Conservation (phyloP, 64 coral and sea anemone genomes). For the Dendrophyllia cribrosa region DNA sequence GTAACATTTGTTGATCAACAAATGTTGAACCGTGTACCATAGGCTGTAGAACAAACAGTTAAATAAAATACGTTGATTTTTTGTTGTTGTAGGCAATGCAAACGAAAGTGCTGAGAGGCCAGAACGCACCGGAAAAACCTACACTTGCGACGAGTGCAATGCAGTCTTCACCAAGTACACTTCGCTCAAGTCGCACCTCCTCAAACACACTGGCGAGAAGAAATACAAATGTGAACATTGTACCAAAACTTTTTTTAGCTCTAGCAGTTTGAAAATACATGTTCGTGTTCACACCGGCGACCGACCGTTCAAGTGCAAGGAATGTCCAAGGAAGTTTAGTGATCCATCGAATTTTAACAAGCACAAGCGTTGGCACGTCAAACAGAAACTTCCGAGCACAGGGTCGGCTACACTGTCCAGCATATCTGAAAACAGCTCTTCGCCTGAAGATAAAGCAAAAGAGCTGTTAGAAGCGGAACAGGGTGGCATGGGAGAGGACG, state of each 20-base stretch:
- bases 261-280: constrained; percentile 98
- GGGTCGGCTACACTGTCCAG: constrained; percentile 8
- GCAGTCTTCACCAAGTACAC: constrained; percentile 89
- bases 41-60: no score
- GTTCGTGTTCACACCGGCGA: constrained; percentile 95
- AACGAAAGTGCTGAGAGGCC: not conserved
- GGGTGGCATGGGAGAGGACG: not conserved
- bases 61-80: no score
- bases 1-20: no score
- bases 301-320: constrained; percentile 96
- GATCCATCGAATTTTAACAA: constrained; percentile 99
- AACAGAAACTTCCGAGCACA: constrained; percentile 71
- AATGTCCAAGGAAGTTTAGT: constrained; percentile 95
- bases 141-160: constrained; percentile 85
- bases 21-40: no score
- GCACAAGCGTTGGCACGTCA: constrained; percentile 95
- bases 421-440: constrained; percentile 44
- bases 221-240: constrained; percentile 97
- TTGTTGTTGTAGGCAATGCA: not conserved
- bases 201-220: constrained; percentile 96
- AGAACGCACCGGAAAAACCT: constrained; percentile 45
- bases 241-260: constrained; percentile 96
- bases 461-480: not conserved
- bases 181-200: constrained; percentile 91
- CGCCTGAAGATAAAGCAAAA: constrained; percentile 31